Evolutionary conservation across 2,888 invertebrate genomes (phyloP).

Genomic region (Cataglyphis livida): DNA sequence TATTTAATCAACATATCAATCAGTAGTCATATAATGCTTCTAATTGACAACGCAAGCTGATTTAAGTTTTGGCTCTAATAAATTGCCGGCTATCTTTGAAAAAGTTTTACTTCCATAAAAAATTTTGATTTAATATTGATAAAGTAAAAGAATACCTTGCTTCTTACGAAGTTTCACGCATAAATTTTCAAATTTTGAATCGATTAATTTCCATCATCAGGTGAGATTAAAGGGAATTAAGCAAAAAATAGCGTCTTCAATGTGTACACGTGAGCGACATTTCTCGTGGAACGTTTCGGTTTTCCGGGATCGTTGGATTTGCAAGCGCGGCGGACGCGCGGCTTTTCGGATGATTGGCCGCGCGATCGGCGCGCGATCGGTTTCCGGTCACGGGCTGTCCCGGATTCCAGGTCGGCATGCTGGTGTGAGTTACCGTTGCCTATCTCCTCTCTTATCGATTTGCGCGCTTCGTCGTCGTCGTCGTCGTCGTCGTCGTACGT

Average conservation of each 20-base stretch:
- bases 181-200: neutral
- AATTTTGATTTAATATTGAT: neutral
- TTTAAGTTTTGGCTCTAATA: neutral
- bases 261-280: conserved; percentile 49
- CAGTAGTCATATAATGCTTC: neutral
- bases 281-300: conserved; percentile 72
- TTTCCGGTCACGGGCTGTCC: conserved; percentile 80
- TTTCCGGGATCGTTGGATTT: conserved; percentile 76
- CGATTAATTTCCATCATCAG: neutral
- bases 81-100: neutral
- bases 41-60: neutral
- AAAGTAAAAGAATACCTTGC: neutral
- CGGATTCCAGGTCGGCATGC: conserved; percentile 76
- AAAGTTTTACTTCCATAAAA: neutral
- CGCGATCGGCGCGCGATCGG: conserved; percentile 79
- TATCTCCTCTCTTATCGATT: conserved; percentile 71
- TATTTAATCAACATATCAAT: neutral
- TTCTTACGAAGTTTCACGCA: neutral
- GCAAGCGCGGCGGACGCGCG: conserved; percentile 79
- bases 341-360: conserved; percentile 78
- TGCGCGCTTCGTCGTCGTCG: conserved; percentile 62
- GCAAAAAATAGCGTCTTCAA: neutral
- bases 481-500: conserved; percentile 64
- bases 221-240: neutral
- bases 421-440: conserved; percentile 57